A percentile compares a stretch with the other conserved stretches of the same genome.
These are phyloP conservation scores for Oligia strigilis DNA, from an alignment of 2,888 invertebrate species.

Conservation along the genomic window DNA sequence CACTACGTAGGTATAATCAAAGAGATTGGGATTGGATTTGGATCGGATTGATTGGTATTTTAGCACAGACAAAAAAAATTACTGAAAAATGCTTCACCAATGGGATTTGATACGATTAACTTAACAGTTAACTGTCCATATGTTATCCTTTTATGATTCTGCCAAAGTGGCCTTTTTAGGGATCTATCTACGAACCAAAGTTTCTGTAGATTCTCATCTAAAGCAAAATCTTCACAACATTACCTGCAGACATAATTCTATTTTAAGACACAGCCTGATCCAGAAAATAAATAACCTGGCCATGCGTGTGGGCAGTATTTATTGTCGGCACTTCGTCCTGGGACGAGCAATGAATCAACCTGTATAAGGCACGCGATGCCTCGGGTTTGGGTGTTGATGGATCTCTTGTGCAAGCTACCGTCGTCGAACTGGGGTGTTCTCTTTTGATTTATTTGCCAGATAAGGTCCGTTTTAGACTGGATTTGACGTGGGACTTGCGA, in stretches of 20 bases:
- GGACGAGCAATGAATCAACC: conserved; percentile 74
- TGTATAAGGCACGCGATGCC: conserved; percentile 75
- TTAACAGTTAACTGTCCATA: too few species aligned
- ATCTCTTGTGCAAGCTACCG: conserved; percentile 59
- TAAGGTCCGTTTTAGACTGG: conserved; percentile 20
- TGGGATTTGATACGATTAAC: too few species aligned
- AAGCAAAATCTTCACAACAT: conserved; percentile 39
- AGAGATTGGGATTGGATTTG: too few species aligned
- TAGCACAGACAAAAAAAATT: too few species aligned
- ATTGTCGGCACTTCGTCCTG: conserved; percentile 69
- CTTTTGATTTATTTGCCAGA: conserved; percentile 62
- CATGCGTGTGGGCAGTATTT: conserved; percentile 76
- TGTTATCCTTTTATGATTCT: too few species aligned
- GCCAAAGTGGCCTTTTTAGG: too few species aligned
- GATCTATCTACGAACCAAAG: neutral
- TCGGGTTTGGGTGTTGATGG: conserved; percentile 70
- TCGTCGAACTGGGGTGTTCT: conserved; percentile 53
- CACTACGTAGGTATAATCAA: too few species aligned
- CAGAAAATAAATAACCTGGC: conserved; percentile 72
- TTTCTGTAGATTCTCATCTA: neutral
- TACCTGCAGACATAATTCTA: conserved; percentile 66
- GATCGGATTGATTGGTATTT: too few species aligned
- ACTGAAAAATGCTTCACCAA: too few species aligned
- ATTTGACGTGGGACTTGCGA: conserved; percentile 13
- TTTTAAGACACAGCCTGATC: conserved; percentile 74